Evolutionary conservation across 92 coral and sea anemone species (phyloP).

Genomic region (Palythoa caribaeorum): DNA sequence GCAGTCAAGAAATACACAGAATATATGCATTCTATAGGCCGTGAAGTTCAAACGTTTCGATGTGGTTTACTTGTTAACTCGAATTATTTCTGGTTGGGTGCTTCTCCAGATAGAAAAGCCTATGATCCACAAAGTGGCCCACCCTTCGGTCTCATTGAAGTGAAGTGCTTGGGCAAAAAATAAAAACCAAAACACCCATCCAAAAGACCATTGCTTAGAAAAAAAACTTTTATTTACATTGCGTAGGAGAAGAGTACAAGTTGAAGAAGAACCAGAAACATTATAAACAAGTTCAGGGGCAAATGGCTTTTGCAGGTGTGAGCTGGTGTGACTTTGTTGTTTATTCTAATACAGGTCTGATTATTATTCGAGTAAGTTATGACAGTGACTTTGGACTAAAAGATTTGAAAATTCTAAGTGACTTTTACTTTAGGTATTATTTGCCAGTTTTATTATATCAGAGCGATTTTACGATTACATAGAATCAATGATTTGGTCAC

Average conservation of each 20-base stretch:
- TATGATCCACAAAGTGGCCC: not conserved
- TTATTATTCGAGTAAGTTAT: slow-evolving; percentile 2
- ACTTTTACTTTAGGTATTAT: slow-evolving; percentile 1
- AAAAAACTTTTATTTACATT: not conserved
- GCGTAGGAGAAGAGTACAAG: not conserved
- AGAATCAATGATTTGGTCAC: too few relatives aligned
- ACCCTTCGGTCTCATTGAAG: not conserved
- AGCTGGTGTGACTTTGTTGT: not conserved
- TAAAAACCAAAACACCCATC: not conserved
- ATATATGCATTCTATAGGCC: not conserved
- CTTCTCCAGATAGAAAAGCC: not conserved
- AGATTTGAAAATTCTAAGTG: slow-evolving; percentile 26
- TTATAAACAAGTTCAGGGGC: not conserved
- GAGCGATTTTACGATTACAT: too few relatives aligned
- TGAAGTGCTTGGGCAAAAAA: not conserved
- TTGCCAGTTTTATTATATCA: slow-evolving; percentile 1
- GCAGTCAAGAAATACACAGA: not conserved
- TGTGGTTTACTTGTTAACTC: not conserved
- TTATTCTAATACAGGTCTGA: not conserved
- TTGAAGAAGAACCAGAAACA: not conserved
- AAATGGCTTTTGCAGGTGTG: not conserved
- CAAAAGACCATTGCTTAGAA: not conserved
- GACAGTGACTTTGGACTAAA: slow-evolving; percentile 29
- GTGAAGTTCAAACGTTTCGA: not conserved
- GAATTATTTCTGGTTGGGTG: not conserved